Percentiles rank a stretch among this genome's conserved stretches.
These are phyloP conservation scores for Hirundo rustica DNA, from an alignment of 2,797 vertebrate species.

Conservation along the genomic window DNA sequence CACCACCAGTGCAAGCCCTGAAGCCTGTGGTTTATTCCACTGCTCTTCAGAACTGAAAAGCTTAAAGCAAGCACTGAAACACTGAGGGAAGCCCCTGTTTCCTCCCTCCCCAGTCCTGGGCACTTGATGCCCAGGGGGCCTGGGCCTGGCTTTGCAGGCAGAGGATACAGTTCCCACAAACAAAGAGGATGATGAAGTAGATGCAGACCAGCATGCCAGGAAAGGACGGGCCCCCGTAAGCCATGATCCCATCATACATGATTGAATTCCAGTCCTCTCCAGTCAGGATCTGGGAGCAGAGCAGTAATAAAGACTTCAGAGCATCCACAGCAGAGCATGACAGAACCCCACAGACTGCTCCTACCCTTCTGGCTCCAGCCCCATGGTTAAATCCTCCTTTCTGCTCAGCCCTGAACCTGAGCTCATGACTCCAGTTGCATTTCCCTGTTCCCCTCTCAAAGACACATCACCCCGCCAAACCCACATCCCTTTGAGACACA, in stretches of 20 bases:
- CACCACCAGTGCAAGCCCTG: background rate
- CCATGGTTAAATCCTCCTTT: background rate
- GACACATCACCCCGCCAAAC: background rate
- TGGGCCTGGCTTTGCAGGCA: background rate
- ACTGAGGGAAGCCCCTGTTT: background rate
- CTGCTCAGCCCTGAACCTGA: background rate
- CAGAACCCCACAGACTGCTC: background rate
- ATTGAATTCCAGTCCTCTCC: constrained; percentile 95
- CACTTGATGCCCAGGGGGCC: background rate
- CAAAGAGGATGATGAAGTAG: constrained; percentile 93
- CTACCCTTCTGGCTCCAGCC: background rate
- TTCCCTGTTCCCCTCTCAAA: background rate
- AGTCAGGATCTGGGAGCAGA: constrained; percentile 84
- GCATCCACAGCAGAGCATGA: background rate
- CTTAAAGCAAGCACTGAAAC: background rate
- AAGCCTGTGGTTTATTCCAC: background rate
- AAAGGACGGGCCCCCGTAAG: constrained; percentile 89
- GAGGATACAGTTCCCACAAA: constrained; percentile 98
- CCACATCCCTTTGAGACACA: background rate
- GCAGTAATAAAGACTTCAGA: background rate
- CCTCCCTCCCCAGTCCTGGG: background rate
- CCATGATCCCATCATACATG: constrained; percentile 96
- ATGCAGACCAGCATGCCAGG: constrained; percentile 94
- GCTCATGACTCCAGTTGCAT: fast-evolving
- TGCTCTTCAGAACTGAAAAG: background rate